phyloP scores from a whole-genome alignment of 2,113 vertebrate genomes.

The Psittacara wagleri region DNA sequence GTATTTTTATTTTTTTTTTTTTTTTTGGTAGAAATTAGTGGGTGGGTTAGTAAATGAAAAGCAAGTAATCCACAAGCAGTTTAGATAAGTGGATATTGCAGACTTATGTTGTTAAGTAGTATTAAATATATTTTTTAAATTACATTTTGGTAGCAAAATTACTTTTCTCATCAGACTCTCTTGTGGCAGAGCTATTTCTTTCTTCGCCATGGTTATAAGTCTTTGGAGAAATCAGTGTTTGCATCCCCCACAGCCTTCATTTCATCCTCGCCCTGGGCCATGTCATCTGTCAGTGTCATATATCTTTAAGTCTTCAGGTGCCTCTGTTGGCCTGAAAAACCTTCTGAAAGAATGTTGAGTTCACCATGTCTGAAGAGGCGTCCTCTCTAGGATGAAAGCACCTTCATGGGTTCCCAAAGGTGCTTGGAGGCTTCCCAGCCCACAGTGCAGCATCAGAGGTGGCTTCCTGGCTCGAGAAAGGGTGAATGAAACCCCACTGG shows the following conservation, averaged over 20 bases:
- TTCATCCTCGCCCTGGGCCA: neutral
- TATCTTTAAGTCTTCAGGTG: slow-evolving; percentile 36
- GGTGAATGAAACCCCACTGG: neutral
- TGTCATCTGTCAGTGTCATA: slow-evolving; percentile 44
- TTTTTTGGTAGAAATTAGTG: neutral
- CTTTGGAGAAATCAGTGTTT: slow-evolving; percentile 47
- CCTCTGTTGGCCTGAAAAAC: slow-evolving; percentile 22
- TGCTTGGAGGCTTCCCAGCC: neutral
- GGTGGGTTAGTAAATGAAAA: slow-evolving; percentile 50
- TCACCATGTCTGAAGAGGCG: neutral
- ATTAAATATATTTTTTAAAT: slow-evolving; percentile 55
- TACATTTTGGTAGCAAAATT: slow-evolving; percentile 55
- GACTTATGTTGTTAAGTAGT: slow-evolving; percentile 36
- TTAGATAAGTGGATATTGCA: slow-evolving; percentile 64
- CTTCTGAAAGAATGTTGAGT: neutral
- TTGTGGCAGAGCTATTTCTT: slow-evolving; percentile 62
- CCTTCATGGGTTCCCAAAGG: neutral
- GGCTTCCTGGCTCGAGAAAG: neutral
- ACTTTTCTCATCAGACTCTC: slow-evolving; percentile 58
- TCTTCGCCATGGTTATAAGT: slow-evolving; percentile 27
- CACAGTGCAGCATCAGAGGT: neutral
- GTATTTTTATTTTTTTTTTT: slow-evolving; percentile 44
- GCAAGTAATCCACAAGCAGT: slow-evolving; percentile 52
- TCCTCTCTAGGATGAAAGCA: neutral
- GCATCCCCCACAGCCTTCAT: slow-evolving; percentile 37